phyloP scores from a whole-genome alignment of 2,113 vertebrate species.

The Pholis gunnellus region DNA sequence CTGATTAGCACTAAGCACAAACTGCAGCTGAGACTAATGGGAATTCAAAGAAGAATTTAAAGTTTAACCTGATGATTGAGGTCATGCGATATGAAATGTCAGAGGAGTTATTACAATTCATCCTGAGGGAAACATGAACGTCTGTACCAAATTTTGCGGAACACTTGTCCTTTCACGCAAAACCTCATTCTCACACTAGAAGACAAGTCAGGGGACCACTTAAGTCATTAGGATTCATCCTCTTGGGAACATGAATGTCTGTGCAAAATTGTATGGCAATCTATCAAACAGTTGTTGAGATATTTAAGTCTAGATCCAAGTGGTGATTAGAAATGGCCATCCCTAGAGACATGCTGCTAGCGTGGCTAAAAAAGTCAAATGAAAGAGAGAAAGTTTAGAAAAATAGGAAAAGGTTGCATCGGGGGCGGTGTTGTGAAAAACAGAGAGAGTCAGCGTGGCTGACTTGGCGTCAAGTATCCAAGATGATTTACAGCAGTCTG shows the following conservation, averaged over 20 bases:
- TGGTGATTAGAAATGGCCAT: not conserved
- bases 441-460: not conserved
- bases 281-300: not conserved
- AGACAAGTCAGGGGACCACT: not conserved
- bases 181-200: not conserved
- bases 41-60: not conserved
- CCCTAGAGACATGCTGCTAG: not conserved
- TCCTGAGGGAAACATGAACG: not conserved
- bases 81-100: not conserved
- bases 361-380: not conserved
- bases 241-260: not conserved
- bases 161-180: not conserved
- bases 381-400: constrained; percentile 1
- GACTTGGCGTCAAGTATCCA: constrained; percentile 27
- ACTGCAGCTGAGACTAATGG: not conserved
- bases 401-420: not conserved
- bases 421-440: constrained; percentile 21
- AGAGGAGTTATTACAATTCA: not conserved
- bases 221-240: not conserved
- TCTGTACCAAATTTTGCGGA: not conserved
- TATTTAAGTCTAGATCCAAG: not conserved
- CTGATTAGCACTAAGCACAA: not conserved
- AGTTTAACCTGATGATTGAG: too few relatives aligned
- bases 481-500: constrained; percentile 46
- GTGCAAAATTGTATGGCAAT: not conserved